phyloP scores from a whole-genome alignment of 35 echinoderm and acorn worm species.

The Lytechinus pictus region DNA sequence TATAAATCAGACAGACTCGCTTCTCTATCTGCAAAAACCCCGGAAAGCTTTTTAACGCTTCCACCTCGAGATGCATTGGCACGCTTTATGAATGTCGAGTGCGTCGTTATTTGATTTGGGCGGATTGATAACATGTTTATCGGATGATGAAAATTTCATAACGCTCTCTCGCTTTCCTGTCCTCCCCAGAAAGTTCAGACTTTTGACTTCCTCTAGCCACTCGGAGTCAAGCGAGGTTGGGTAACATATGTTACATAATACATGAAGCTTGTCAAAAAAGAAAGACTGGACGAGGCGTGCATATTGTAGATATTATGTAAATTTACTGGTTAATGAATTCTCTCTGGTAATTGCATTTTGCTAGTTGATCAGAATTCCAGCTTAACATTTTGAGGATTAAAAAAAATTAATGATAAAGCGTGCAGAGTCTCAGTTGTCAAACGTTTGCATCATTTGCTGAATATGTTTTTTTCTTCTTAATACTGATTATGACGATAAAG shows the following conservation, averaged over 20 bases:
- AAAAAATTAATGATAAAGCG: too few relatives aligned
- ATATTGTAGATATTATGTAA: background rate
- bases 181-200: background rate
- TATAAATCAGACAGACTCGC: background rate
- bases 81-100: slow-evolving; percentile 31
- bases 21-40: background rate
- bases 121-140: slow-evolving; percentile 37
- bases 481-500: too few relatives aligned
- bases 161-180: slow-evolving; percentile 23
- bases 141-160: slow-evolving; percentile 41
- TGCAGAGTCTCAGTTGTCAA: too few relatives aligned
- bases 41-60: slow-evolving; percentile 34
- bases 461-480: too few relatives aligned
- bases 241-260: slow-evolving; percentile 17
- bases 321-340: background rate
- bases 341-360: background rate
- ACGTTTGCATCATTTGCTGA: too few relatives aligned
- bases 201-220: background rate
- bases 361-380: background rate
- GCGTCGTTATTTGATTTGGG: slow-evolving; percentile 21
- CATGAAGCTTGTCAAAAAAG: background rate
- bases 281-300: background rate
- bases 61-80: background rate
- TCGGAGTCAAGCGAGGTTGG: background rate
- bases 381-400: background rate